Evolutionary conservation across 1,140 invertebrate genomes (phyloP).

Genomic region (Telenomus remus): DNA sequence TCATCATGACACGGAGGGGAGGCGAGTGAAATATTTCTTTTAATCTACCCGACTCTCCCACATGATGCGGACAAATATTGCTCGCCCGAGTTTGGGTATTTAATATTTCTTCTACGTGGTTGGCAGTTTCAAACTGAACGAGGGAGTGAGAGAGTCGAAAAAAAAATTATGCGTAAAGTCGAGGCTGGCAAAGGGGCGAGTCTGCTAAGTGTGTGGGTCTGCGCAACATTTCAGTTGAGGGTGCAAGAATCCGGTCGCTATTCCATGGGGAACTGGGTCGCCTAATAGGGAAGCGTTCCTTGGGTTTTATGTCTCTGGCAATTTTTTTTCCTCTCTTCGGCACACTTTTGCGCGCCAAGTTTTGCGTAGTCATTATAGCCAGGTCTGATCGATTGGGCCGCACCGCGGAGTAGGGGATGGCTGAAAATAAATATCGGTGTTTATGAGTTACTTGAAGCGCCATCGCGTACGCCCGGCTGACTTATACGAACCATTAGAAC

Average conservation of each 20-base stretch:
- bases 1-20: neutral
- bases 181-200: constrained; percentile 29
- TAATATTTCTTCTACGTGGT: constrained; percentile 13
- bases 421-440: constrained; percentile 44
- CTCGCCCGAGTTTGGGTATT: constrained; percentile 3
- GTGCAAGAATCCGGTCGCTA: constrained; percentile 40
- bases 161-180: constrained; percentile 24
- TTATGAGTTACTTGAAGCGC: constrained; percentile 44
- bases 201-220: constrained; percentile 15
- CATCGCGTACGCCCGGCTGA: constrained; percentile 21
- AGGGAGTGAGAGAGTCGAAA: constrained; percentile 11
- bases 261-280: constrained; percentile 62
- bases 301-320: constrained; percentile 43
- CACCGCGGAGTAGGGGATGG: neutral
- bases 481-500: constrained; percentile 53
- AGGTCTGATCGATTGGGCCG: constrained; percentile 31
- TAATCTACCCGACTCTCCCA: no score
- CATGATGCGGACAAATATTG: no score
- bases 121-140: constrained; percentile 1
- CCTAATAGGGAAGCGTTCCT: constrained; percentile 56
- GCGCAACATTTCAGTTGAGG: constrained; percentile 33
- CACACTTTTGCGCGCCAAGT: constrained; percentile 43
- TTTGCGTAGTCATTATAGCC: constrained; percentile 46
- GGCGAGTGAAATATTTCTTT: neutral
- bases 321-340: constrained; percentile 25